These are phyloP conservation scores for Rhea americana DNA, from an alignment of 2,113 vertebrate genomes.

Conservation along the genomic window DNA sequence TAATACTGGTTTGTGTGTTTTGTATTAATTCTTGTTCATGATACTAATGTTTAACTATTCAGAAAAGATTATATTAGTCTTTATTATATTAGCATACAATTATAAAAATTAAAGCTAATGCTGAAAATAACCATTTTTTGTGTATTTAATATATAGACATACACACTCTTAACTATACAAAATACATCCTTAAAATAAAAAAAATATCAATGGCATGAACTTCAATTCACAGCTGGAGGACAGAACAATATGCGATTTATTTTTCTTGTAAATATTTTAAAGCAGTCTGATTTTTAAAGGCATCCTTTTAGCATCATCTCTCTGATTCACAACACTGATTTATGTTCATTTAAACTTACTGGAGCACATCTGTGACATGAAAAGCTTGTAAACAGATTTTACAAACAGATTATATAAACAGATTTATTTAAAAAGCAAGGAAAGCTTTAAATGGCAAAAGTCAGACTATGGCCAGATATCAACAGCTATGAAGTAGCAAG, in stretches of 20 bases:
- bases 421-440: too few species aligned
- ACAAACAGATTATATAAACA: too few species aligned
- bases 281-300: background rate
- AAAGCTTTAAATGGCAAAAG: too few species aligned
- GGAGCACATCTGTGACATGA: background rate
- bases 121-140: background rate
- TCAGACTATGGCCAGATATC: too few species aligned
- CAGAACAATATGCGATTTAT: background rate
- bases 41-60: background rate
- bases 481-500: too few species aligned
- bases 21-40: background rate
- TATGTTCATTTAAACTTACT: background rate
- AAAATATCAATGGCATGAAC: background rate
- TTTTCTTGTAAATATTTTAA: background rate
- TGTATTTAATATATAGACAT: background rate
- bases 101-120: background rate
- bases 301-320: background rate
- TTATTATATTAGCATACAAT: background rate
- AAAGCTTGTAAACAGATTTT: too few species aligned
- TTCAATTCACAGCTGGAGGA: background rate
- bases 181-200: background rate
- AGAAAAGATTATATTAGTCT: background rate
- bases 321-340: background rate
- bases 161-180: background rate
- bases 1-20: background rate